phyloP scores from a whole-genome alignment of 2,113 vertebrate species.

The Microcebus griseorufus region DNA sequence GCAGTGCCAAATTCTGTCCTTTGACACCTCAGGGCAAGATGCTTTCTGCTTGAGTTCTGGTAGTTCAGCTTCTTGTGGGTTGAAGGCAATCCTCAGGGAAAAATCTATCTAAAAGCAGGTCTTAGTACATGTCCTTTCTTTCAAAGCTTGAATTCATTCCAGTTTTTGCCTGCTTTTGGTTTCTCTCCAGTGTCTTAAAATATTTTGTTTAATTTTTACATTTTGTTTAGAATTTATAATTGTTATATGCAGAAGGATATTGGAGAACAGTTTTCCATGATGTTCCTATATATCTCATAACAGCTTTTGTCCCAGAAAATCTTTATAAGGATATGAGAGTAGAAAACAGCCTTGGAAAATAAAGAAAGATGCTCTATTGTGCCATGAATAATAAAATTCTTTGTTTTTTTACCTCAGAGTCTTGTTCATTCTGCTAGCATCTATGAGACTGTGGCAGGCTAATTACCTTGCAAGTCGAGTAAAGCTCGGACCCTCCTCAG shows the following conservation, averaged over 20 bases:
- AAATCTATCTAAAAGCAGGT: neutral
- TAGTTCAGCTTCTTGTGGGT: neutral
- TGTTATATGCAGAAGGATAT: neutral
- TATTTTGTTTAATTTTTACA: neutral
- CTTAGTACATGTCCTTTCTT: neutral
- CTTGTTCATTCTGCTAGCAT: neutral
- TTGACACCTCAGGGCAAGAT: neutral
- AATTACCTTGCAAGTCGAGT: neutral
- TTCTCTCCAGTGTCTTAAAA: neutral
- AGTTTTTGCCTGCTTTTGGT: neutral
- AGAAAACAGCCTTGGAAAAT: neutral
- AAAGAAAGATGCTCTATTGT: neutral
- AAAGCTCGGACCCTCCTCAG: neutral
- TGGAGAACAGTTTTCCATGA: neutral
- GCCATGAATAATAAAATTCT: neutral
- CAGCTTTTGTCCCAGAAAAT: neutral
- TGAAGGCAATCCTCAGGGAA: neutral
- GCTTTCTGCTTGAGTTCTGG: neutral
- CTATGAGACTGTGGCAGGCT: neutral
- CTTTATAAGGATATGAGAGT: neutral
- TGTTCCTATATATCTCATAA: neutral
- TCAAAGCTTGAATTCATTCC: neutral
- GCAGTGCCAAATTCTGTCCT: neutral
- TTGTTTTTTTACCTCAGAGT: neutral
- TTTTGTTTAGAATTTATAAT: neutral